Evolutionary conservation across 2,797 vertebrate species (phyloP), one percentile per base, ranked within the genome.

Genomic region (Poeciliopsis turneri): DNA sequence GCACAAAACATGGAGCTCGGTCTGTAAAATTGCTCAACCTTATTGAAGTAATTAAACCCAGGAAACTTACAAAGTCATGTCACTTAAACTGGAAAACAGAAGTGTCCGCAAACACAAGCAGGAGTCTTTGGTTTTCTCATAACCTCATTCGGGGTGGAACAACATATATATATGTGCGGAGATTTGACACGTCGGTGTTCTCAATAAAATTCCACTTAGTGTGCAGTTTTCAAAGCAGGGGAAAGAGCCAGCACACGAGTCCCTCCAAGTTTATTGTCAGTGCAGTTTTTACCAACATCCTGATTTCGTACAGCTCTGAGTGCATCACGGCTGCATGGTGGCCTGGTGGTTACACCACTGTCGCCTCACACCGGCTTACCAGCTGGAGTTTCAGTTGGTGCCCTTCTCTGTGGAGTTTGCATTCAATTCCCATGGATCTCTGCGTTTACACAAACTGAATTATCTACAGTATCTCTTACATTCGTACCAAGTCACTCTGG

Each of bases 21-120:
- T 86, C 79, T 86, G 61, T 78, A 74, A 84, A 86, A 71, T 68
- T 43, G 2, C 7, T 86, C 59, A n/a, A 73, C 30, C 71, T 83
- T 78, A 71, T 81, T 70, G 74, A 78, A 45, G 77, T 76, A 75
- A 87, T 83, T 85, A 78, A 87, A 90, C 57, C 20, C 74, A 69
- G 71, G 36, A 84, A 83, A 89, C 82, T 73, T 82, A 81, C 0
- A 0, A 13, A 61, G 79, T 74, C 68, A 74, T 30, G 70, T 78
- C 41, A 2, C 33, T 45, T 77, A 75, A 77, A 89, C 70, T 82
- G n/a, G 76, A 88, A 89, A 81, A 81, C 83, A 78, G 78, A 71
- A 82, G 49, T 72, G 5, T n/a, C 82, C 77, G 76, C 69, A 84
- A 79, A 77, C 79, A 76, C 4, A 2, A 64, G 43, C 51, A 6